Evolutionary conservation across 2,888 invertebrate genomes (phyloP), one percentile per base, ranked within the genome.

Genomic region (Drosophila robusta): DNA sequence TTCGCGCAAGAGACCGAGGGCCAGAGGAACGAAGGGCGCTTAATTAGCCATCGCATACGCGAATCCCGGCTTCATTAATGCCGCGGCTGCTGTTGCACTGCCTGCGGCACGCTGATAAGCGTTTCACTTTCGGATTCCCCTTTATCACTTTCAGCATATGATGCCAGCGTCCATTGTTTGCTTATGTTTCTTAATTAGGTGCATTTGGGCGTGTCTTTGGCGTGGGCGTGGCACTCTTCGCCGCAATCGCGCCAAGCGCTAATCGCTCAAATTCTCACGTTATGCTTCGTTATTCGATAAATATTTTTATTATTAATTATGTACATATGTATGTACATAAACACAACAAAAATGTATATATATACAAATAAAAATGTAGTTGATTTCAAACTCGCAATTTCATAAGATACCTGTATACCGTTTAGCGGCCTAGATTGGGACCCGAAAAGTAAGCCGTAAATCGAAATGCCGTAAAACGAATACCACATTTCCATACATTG

Each of bases 61-160:
- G 46, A 60, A 34, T 57, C 68, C 63, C 84, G 75, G 71, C 88
- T 87, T 82, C 88, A 85, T 82, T 85, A 87, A 70, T 45, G 65
- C 49, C 16, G 38, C 22, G 16, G 45, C 49, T 45, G 45, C 42
- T 36, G 32, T n/a, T 66, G 78, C 62, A 60, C 42, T 54, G 68
- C 60, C 68, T 77, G 78, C 49, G 54, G 34, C 55, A 49, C 52
- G 42, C 69, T 69, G 77, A 72, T 77, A 78, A 78, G 61, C 66
- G 42, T 50, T 69, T 80, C 61, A 62, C 66, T 73, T 70, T 80
- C 56, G 14, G 18, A 7, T 56, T 4, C 22, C 9, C 39, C 12
- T 18, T 14, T 14, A 1, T 39, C 46, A 24, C 42, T 22, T 36
- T 8, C 9, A 9, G 29, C 29, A 8, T 8, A 8, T 8, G 29